Evolutionary conservation across 2,113 vertebrate genomes (phyloP), one percentile per base, ranked within the genome.

Genomic region (Myodes glareolus): DNA sequence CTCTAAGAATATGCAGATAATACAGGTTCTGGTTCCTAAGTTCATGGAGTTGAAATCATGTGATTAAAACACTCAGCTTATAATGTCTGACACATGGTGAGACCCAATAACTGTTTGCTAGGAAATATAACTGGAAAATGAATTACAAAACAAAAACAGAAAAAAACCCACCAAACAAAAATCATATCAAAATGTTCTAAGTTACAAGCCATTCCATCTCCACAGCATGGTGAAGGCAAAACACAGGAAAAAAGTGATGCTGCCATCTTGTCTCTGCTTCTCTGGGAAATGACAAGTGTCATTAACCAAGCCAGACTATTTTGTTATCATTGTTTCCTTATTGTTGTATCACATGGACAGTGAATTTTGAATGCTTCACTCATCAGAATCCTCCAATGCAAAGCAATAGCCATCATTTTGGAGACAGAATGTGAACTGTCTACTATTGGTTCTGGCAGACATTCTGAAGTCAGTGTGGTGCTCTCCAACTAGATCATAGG

Each of bases 311-410:
- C 36, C 2, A 0, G 92, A 90, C 31, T 47, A 0, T 52, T 95
- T 95, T 85, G 33, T 76, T 93, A 65, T 67, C 80, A 77, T 45
- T 73, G 33, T 80, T 84, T 84, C 25, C 70, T 93, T 84, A 27
- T 93, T 67, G 36, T 36, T 76, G 36, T 33, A 36, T 68, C n/a
- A 50, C 78, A 82, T 36, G 76, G 65, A 68, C 52, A 75, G 65
- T 45, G 27, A n/a, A 23, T 39, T 77, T 75, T 89, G 6, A 55
- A 45, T 77, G 8, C 0, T 3, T 58, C 13, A 68, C 33, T 65
- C 25, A 73, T 82, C 31, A 86, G 29, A 95, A 82, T 84, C 82
- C 52, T 77, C 70, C 75, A 91, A 95, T 78, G 36, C 42, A 58
- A 87, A 93, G 61, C 86, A 58, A 65, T 29, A 42, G 14, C 77